These are phyloP conservation scores for Batillaria attramentaria DNA, from an alignment of 1,140 invertebrate genomes.

Conservation along the genomic window DNA sequence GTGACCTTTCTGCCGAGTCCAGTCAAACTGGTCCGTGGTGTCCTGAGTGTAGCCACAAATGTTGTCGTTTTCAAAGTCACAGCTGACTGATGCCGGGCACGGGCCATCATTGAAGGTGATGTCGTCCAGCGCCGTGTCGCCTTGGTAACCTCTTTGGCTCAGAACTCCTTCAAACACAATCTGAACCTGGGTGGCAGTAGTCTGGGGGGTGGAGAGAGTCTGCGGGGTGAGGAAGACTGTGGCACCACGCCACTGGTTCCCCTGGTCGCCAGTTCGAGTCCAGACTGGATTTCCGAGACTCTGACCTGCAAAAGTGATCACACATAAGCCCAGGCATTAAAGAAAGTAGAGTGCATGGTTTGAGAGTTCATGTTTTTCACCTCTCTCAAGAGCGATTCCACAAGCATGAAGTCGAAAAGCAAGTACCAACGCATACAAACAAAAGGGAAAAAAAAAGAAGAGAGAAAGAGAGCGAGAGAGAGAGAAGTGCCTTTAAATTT, in stretches of 20 bases:
- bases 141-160: conserved; percentile 53
- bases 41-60: conserved; percentile 82
- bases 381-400: neutral
- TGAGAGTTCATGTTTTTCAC: too few relatives aligned
- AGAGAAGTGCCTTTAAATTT: too few relatives aligned
- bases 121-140: conserved; percentile 70
- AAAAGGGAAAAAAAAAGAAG: neutral
- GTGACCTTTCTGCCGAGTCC: conserved; percentile 42
- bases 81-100: conserved; percentile 68
- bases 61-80: conserved; percentile 81
- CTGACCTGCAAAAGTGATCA: conserved; percentile 30
- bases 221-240: conserved; percentile 53
- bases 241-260: conserved; percentile 61
- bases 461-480: too few relatives aligned
- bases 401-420: neutral
- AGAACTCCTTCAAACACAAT: conserved; percentile 60
- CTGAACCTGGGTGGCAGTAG: conserved; percentile 28
- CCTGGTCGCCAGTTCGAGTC: conserved; percentile 62
- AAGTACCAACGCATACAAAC: neutral
- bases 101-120: conserved; percentile 69
- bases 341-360: too few relatives aligned
- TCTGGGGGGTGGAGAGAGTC: conserved; percentile 37
- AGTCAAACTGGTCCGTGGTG: conserved; percentile 63
- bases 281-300: conserved; percentile 53
- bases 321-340: neutral